These are phyloP conservation scores for Anguilla obscura DNA, from an alignment of 2,797 vertebrate genomes.

Conservation along the genomic window DNA sequence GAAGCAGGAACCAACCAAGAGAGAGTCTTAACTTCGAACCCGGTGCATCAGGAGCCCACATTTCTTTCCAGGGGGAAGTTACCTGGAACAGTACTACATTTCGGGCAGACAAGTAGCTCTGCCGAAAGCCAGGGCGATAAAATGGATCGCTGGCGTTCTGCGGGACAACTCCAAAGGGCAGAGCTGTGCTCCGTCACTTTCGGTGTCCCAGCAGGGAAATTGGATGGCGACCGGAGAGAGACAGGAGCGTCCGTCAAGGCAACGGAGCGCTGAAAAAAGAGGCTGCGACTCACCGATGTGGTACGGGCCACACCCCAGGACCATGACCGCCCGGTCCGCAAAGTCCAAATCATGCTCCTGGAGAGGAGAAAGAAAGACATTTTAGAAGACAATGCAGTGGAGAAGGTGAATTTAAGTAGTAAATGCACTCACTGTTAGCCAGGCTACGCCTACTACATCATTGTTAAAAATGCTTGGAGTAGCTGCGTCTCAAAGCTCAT, in stretches of 20 bases:
- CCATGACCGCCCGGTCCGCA: constrained; percentile 87
- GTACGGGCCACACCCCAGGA: constrained; percentile 93
- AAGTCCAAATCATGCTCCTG: constrained; percentile 93
- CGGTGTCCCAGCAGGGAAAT: background rate
- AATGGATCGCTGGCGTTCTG: background rate
- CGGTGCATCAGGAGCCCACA: background rate
- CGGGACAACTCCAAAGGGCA: background rate
- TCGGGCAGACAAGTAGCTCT: background rate
- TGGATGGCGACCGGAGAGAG: background rate
- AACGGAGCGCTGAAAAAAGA: background rate
- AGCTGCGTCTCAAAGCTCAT: no score
- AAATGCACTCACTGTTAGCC: no score
- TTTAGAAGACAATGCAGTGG: no score
- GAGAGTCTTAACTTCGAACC: background rate
- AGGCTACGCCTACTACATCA: no score
- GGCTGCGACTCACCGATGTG: constrained; percentile 83
- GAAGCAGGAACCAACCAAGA: background rate
- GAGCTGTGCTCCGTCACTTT: background rate
- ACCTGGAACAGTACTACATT: background rate
- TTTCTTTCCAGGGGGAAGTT: background rate
- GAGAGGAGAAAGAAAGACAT: constrained; percentile 13
- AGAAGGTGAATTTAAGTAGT: no score
- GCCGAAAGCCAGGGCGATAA: background rate
- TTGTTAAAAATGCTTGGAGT: no score
- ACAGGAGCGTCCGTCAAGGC: background rate